These are phyloP conservation scores for Molossus alvarezi DNA, from an alignment of 2,797 vertebrate species.

Conservation along the genomic window DNA sequence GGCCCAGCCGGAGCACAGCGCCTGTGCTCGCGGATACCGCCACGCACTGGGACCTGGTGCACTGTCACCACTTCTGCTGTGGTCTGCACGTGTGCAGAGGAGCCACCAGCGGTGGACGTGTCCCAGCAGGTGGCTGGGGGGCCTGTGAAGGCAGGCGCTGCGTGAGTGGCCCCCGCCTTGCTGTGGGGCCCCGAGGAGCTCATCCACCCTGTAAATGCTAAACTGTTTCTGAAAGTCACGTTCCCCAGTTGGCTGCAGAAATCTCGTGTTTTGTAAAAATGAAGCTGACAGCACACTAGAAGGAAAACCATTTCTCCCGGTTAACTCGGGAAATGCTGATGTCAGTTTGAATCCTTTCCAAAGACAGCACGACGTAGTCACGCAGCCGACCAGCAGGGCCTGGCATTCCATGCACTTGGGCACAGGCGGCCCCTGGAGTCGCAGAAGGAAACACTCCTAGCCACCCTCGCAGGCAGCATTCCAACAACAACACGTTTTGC, in stretches of 20 bases:
- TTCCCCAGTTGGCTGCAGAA: slow-evolving; percentile 68
- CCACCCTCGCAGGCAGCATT: slow-evolving; percentile 64
- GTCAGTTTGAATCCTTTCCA: slow-evolving; percentile 88
- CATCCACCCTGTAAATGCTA: slow-evolving; percentile 55
- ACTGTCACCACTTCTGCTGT: slow-evolving; percentile 75
- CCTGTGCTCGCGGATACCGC: background rate
- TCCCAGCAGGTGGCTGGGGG: slow-evolving; percentile 62
- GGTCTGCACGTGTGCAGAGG: slow-evolving; percentile 79
- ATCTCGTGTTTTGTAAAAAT: slow-evolving; percentile 41
- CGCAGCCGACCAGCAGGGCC: slow-evolving; percentile 86
- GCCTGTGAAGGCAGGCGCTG: background rate
- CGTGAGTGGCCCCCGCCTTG: background rate
- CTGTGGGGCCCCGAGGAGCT: slow-evolving; percentile 59
- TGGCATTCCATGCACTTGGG: slow-evolving; percentile 50
- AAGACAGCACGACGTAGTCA: slow-evolving; percentile 88
- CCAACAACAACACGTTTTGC: slow-evolving; percentile 82
- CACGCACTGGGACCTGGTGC: accelerated
- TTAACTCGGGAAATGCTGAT: slow-evolving; percentile 89
- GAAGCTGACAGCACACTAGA: slow-evolving; percentile 80
- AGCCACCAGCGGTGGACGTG: slow-evolving; percentile 73
- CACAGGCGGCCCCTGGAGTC: slow-evolving; percentile 86
- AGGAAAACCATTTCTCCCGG: slow-evolving; percentile 75
- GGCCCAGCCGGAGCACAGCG: background rate
- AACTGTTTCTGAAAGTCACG: slow-evolving; percentile 69
- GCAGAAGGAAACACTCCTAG: slow-evolving; percentile 76